Base-by-base conservation (phyloP, 2,797 vertebrate genomes). In the Gouania willdenowi region DNA sequence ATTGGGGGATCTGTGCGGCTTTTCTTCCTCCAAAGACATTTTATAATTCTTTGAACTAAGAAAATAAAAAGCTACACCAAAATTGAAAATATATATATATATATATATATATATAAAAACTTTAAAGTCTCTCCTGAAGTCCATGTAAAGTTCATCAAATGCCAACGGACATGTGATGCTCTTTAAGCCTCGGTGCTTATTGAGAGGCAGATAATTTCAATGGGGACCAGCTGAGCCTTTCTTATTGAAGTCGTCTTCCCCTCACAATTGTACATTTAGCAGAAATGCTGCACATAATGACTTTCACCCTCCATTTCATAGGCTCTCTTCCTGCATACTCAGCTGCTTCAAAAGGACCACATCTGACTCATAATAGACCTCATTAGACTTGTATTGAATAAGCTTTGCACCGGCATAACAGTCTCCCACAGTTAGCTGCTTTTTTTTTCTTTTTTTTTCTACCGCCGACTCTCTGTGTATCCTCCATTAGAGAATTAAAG, bases 401-500 rank as follows among this genome's bases (percentile, higher is more conserved):
- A 44, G 61, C 71, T 67, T 49, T 24, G 44, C 60, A 66, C 57
- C 36, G 21, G 51, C 41, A 55, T 53, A 64, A 72, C 72, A 57
- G 54, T 31, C 42, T 48, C 41, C 40, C 47, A 36, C 49, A 52
- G 56, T 46, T 47, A 35, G 57, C 48, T 60, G 41, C 41, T 40
- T 61, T 47, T 44, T 54, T n/a, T n/a, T n/a, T n/a, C n/a, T n/a
- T n/a, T n/a, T n/a, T n/a, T n/a, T n/a, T n/a, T n/a, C n/a, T 14
- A 14, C 14, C 14, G 13, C 13, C 13, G 31, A 57, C 26, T 69
- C 36, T 29, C 50, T 66, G 64, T 65, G 64, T 66, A 55, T 54
- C 66, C 69, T 66, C 71, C 75, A 73, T 77, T 74, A 71, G 70
- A 81, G 70, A 78, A 79, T 87, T 74, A 78, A 79, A 85, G 84